phyloP scores from a whole-genome alignment of 2,888 invertebrate genomes.

The Deilephila porcellus region DNA sequence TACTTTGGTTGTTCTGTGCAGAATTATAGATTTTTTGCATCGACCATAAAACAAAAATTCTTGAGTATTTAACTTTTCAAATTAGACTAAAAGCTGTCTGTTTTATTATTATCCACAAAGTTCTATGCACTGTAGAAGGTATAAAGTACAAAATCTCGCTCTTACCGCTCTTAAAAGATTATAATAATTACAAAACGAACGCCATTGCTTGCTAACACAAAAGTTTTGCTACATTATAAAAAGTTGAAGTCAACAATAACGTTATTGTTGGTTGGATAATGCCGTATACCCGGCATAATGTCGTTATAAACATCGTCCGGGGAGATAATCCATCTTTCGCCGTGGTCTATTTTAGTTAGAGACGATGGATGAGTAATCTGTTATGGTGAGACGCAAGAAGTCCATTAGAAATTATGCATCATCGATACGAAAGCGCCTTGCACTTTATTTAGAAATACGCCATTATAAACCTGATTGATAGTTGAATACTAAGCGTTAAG shows the following conservation, averaged over 20 bases:
- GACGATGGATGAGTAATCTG: conserved; percentile 18
- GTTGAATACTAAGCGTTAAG: neutral
- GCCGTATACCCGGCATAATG: conserved; percentile 3
- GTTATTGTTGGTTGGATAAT: conserved; percentile 10
- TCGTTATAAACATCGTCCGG: conserved; percentile 12
- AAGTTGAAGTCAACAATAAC: conserved; percentile 21
- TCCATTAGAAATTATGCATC: conserved; percentile 12
- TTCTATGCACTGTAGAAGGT: neutral
- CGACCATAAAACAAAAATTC: no score
- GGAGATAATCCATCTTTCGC: conserved; percentile 22
- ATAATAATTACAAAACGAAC: neutral
- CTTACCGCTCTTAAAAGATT: neutral
- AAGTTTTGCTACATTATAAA: conserved; percentile 20
- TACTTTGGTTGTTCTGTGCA: no score
- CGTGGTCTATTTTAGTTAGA: conserved; percentile 16
- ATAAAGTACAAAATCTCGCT: neutral
- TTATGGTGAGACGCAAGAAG: conserved; percentile 1
- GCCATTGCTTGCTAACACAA: neutral
- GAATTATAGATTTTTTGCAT: no score
- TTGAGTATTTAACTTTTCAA: no score
- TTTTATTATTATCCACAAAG: neutral
- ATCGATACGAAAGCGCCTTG: conserved; percentile 11
- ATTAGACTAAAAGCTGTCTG: no score
- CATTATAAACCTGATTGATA: neutral
- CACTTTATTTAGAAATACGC: neutral